Base-by-base conservation (phyloP, 2,113 vertebrate species). In the Centrocercus urophasianus region DNA sequence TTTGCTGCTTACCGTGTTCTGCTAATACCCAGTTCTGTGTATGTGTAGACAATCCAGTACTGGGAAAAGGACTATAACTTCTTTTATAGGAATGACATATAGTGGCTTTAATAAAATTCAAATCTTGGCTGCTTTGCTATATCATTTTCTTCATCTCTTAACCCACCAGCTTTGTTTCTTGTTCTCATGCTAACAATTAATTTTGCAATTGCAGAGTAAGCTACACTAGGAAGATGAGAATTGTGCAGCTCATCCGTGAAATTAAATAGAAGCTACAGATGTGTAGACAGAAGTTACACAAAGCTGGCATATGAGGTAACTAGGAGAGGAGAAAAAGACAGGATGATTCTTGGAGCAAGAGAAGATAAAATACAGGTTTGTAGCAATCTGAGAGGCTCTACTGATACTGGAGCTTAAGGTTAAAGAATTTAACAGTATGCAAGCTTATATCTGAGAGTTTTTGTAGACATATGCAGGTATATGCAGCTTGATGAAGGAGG, bases 231-330 rank as follows among this genome's bases (percentile, higher is more conserved):
- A 45, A 80, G 54, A 27, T 47, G 18, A 72, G 61, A 69, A 64
- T 57, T 32, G 61, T 84, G 36, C 63, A 57, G 34, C 70, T 82
- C 25, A 38, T 16, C 6, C 69, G 34, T 38, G 38, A 47, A 8
- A 43, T 67, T 79, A 79, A 81, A 73, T 25, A 69, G 16, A 40
- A 47, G 20, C 70, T 85, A 15, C 13, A 2, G 47, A 52, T 38
- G 5, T 0, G 1, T 27, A 6, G 25, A 12, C 12, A 43, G 59
- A 65, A 54, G 38, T 69, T 43, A 22, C 18, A 34, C 0, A 13
- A 56, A 82, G 43, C 38, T 88, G 30, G 27, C 19, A 72, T 69
- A 27, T 4, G 2, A 65, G 13, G 9, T n/a, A 30, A 25, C 38
- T 38, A 38, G 45, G 30, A 45, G 0, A 3, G 11, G 15, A 10